These are phyloP conservation scores for Shargacucullia verbasci DNA, from an alignment of 2,888 invertebrate genomes.

Conservation along the genomic window DNA sequence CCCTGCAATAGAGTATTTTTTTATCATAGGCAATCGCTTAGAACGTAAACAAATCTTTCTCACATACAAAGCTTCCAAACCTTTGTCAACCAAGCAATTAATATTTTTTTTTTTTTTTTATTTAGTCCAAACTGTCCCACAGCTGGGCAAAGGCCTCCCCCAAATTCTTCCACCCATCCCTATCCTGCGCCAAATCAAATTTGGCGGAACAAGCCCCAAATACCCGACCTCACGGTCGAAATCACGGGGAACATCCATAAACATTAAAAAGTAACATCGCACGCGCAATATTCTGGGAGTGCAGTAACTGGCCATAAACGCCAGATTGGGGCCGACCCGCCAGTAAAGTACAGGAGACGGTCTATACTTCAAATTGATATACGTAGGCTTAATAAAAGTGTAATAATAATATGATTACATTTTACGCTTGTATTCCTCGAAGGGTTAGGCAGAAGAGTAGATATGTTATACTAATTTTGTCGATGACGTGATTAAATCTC, in stretches of 20 bases:
- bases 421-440: no score
- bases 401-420: neutral
- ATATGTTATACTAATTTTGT: no score
- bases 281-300: conserved; percentile 14
- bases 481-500: no score
- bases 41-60: no score
- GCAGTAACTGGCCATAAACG: conserved; percentile 28
- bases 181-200: neutral
- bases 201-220: neutral
- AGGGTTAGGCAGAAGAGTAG: no score
- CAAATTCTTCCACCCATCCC: neutral
- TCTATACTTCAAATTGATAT: conserved; percentile 9
- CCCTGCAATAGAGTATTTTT: no score
- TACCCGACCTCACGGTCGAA: conserved; percentile 15
- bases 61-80: no score
- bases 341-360: conserved; percentile 17
- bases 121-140: no score
- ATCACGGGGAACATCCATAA: conserved; percentile 18
- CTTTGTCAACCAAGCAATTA: no score
- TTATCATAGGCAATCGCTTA: no score
- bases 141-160: no score
- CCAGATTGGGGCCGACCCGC: conserved; percentile 14
- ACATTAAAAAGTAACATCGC: conserved; percentile 35
- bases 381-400: conserved; percentile 5
- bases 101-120: no score